These are phyloP conservation scores for Trichosurus vulpecula DNA, from an alignment of 2,797 vertebrate species.

Conservation along the genomic window DNA sequence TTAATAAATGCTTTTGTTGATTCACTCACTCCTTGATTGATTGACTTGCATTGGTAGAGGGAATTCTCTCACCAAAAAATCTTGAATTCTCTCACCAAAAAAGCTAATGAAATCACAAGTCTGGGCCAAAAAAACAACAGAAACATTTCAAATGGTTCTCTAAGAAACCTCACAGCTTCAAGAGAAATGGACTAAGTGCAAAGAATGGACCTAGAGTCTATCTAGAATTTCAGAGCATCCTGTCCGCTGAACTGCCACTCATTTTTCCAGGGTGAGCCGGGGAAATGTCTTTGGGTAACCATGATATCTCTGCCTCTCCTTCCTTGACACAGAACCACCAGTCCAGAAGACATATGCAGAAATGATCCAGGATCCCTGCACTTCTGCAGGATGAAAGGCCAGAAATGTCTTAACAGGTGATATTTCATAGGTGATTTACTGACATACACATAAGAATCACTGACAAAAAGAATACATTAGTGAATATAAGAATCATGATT, in stretches of 20 bases:
- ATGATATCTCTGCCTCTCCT: neutral
- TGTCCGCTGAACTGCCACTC: neutral
- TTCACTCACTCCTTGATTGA: neutral
- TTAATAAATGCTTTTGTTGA: neutral
- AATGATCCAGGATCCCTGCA: accelerated
- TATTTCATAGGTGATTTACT: neutral
- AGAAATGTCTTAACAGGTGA: neutral
- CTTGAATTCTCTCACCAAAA: neutral
- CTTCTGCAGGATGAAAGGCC: neutral
- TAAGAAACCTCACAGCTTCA: neutral
- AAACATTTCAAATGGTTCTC: neutral
- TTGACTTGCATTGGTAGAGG: neutral
- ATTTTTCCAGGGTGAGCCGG: neutral
- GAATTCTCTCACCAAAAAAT: neutral
- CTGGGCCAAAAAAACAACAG: neutral
- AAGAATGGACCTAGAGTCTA: neutral
- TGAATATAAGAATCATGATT: neutral
- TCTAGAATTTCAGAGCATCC: neutral
- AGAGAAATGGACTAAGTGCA: neutral
- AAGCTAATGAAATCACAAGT: neutral
- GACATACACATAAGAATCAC: neutral
- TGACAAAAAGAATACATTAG: no score
- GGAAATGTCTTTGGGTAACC: neutral
- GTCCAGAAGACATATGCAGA: neutral
- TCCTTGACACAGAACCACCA: no score